phyloP scores from a whole-genome alignment of 2,888 invertebrate genomes.

The Schizotus pectinicornis region DNA sequence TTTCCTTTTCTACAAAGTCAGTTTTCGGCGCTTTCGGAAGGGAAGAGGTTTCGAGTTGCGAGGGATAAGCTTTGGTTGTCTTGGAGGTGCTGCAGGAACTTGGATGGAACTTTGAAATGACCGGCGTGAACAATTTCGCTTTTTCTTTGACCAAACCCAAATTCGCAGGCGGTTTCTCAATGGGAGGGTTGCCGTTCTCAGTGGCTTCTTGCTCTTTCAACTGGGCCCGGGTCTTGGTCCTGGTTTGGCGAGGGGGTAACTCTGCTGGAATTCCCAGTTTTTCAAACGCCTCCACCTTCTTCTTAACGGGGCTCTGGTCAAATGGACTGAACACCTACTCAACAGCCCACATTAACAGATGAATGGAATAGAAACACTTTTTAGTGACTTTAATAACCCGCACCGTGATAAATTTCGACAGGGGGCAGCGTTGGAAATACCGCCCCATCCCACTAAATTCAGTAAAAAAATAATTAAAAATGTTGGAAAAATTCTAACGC shows the following conservation, averaged over 20 bases:
- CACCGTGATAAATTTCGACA: too few relatives aligned
- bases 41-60: conserved; percentile 11
- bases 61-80: conserved; percentile 4
- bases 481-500: too few relatives aligned
- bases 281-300: conserved; percentile 68
- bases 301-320: conserved; percentile 65
- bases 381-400: too few relatives aligned
- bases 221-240: conserved; percentile 56
- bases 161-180: conserved; percentile 14
- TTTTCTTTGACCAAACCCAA: conserved; percentile 34
- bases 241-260: conserved; percentile 49
- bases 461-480: too few relatives aligned
- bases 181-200: background rate
- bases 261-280: conserved; percentile 46
- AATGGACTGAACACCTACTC: conserved; percentile 63
- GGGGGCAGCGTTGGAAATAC: too few relatives aligned
- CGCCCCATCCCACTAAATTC: too few relatives aligned
- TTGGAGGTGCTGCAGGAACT: conserved; percentile 35
- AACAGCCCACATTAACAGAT: conserved; percentile 10
- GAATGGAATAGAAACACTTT: background rate
- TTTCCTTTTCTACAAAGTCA: conserved; percentile 45
- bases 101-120: conserved; percentile 32
- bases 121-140: conserved; percentile 37
- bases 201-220: conserved; percentile 21
- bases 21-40: conserved; percentile 44